Base-by-base conservation (phyloP, 2,797 vertebrate genomes). In the Pseudopleuronectes americanus region DNA sequence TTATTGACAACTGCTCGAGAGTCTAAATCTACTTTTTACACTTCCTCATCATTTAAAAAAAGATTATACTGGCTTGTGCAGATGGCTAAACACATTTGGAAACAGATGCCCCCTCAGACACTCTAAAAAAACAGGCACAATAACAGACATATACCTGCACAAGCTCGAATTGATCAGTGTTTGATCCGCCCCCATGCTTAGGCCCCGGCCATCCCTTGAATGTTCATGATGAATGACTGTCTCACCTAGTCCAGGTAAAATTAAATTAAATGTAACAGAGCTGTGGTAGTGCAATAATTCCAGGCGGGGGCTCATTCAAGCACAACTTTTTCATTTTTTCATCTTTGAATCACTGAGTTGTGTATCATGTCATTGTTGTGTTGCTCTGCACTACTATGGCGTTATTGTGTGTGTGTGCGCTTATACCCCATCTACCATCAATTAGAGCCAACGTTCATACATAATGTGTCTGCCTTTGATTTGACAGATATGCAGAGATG, bases 161-260 rank as follows among this genome's bases (percentile, higher is more conserved):
- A 64, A 71, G 72, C 56, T 10, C 60, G 74, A 65, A 70, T 73
- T 79, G 68, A 87, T 90, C 72, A 57, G 19, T 81, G 76, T 71
- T 72, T 69, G 52, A 76, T 81, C 65, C 66, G 49, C 61, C 67
- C 74, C 77, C 65, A 73, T 56, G 21, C 58, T 21, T 69, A 22
- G 17, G 31, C 3, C 61, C 53, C 45, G 77, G 55, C 55, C 80
- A 80, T 79, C 64, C 60, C 72, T 89, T 72, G 79, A 63, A 71
- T 60, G 57, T 58, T 57, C 76, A 61, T 28, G 8, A 77, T 57
- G 76, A 72, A 87, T 85, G 74, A 79, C 65, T 57, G 22, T 69
- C 60, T 80, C 64, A 64, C 58, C 64, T 70, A 62, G 56, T 75
- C 68, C 63, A 45, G 74, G 76, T 74, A 67, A 83, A 83, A 77